Evolutionary conservation across 35 echinoderm and acorn worm genomes (phyloP), one percentile per base, ranked within the genome.

Genomic region (Acanthaster planci): DNA sequence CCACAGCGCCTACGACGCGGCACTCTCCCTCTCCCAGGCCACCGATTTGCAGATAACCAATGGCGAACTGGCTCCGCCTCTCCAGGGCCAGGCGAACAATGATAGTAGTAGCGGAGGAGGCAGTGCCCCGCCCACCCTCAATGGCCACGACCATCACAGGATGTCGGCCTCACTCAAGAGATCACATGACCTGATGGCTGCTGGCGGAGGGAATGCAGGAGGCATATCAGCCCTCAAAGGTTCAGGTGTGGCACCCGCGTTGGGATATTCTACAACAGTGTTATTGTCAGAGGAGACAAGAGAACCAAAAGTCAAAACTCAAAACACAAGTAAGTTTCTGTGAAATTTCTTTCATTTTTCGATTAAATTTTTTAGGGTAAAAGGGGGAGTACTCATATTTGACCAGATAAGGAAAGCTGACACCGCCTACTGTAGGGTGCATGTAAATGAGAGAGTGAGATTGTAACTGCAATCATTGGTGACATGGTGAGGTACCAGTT

Each of bases 131-230:
- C 26, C 64, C 64, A 72, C 23, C 19, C 64, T 72, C 8, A 72
- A 72, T 26, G 34, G 64, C 64, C 64, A 72, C 5, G 64, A 72
- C 1, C 64, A 34, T 10, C 64, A 26, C 26, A 72, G 64, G 34
- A 72, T 72, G 64, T 72, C 64, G 30, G 64, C 64, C 0, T 72
- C 64, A 10, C 64, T 72, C 64, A 72, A 72, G 64, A 72, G 64
- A 26, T 72, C 64, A 72, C 64, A 72, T 72, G 64, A 72, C 64
- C 23, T 72, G 26, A 72, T 72, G 64, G 64, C 64, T 2, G 56
- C 19, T 18, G 64, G 64, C 2, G 34, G 64, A 2, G 64, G 64
- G 34, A 34, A 31, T 3, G 64, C 21, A 14, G 34, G 26, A 34
- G 64, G 26, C 2, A 9, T 26, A 7, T 31, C 26, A 2, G 64